Percentiles rank a stretch among this genome's conserved stretches.
Evolutionary conservation across 1,140 invertebrate species (phyloP).

Genomic region (Drosophila simulans): DNA sequence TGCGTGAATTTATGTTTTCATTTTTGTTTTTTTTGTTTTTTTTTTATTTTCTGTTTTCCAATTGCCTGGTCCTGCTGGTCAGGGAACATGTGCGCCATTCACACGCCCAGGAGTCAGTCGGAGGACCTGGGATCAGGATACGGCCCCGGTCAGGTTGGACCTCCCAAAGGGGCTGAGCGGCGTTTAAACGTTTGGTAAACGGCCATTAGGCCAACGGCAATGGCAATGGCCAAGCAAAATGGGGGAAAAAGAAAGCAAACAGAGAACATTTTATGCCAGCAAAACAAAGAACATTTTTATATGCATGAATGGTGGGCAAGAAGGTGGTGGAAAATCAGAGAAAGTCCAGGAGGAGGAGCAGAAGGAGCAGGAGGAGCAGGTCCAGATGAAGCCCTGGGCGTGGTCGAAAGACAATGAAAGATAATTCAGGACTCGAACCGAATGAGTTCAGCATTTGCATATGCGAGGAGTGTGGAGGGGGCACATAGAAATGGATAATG

Average conservation of each 20-base stretch:
- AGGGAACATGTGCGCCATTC: slow-evolving; percentile 66
- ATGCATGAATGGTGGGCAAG: slow-evolving; percentile 11
- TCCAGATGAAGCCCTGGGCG: slow-evolving; percentile 29
- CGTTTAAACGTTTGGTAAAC: slow-evolving; percentile 70
- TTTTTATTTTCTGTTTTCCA: slow-evolving; percentile 13
- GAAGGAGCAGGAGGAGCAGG: neutral
- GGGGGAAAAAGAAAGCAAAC: neutral
- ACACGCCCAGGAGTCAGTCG: slow-evolving; percentile 43
- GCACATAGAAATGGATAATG: neutral
- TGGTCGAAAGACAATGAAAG: slow-evolving; percentile 53
- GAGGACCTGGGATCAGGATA: slow-evolving; percentile 6
- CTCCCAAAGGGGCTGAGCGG: slow-evolving; percentile 20
- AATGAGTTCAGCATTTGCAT: slow-evolving; percentile 37
- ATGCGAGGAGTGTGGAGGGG: neutral
- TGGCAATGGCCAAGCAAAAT: slow-evolving; percentile 19
- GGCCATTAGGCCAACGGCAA: slow-evolving; percentile 61
- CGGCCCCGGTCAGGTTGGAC: slow-evolving; percentile 12
- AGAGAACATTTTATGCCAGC: slow-evolving; percentile 29
- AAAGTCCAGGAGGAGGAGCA: no score
- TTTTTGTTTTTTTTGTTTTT: slow-evolving; percentile 18
- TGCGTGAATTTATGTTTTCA: slow-evolving; percentile 74
- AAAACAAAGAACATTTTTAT: slow-evolving; percentile 38
- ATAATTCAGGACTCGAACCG: slow-evolving; percentile 37
- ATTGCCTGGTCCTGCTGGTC: slow-evolving; percentile 2
- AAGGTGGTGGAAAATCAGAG: no score